Evolutionary conservation across 2,113 vertebrate species (phyloP).

Genomic region (Piprites chloris): DNA sequence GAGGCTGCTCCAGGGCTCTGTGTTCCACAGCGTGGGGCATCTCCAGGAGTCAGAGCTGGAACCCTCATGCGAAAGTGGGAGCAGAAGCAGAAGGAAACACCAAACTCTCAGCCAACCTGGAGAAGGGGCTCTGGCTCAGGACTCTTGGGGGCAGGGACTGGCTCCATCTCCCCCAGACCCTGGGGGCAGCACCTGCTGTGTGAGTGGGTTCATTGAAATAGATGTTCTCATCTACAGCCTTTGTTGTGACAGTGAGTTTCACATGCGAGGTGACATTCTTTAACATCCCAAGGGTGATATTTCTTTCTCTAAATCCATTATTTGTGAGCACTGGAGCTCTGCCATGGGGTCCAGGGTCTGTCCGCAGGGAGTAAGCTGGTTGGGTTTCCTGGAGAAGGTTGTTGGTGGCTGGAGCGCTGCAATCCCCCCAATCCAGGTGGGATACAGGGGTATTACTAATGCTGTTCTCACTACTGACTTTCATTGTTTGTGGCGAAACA

Average conservation of each 20-base stretch:
- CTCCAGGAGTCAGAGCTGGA: neutral
- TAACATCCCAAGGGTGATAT: fast-evolving
- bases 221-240: fast-evolving
- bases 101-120: neutral
- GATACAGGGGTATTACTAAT: neutral
- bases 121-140: neutral
- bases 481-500: neutral
- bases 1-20: neutral
- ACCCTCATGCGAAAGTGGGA: fast-evolving
- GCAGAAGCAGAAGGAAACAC: neutral
- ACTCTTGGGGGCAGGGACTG: neutral
- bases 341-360: fast-evolving
- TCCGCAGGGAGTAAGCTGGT: neutral
- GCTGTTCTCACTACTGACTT: neutral
- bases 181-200: neutral
- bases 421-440: neutral
- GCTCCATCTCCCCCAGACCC: neutral
- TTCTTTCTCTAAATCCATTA: neutral
- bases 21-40: neutral
- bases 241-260: neutral
- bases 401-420: neutral
- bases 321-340: fast-evolving
- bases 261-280: neutral
- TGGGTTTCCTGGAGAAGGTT: neutral
- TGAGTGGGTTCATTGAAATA: neutral